Conservation (phyloP, 1,140 invertebrate species). For the Drosophila melanica region DNA sequence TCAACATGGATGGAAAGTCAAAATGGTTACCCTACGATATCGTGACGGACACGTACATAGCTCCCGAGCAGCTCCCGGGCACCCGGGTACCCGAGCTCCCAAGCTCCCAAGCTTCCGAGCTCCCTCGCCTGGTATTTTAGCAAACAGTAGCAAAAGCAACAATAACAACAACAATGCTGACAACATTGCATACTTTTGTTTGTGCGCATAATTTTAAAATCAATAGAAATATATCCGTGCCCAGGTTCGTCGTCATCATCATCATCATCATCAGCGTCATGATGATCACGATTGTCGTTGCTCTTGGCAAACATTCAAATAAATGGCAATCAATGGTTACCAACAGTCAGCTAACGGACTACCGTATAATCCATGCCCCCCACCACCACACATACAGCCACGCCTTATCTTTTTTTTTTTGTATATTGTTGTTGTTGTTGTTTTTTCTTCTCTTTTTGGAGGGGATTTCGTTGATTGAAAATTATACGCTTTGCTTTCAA, state of each 20-base stretch:
- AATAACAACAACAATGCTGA: slow-evolving; percentile 16
- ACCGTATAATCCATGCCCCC: slow-evolving; percentile 40
- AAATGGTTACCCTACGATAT: slow-evolving; percentile 24
- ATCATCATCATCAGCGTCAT: slow-evolving; percentile 3
- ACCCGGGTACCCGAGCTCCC: too few relatives aligned
- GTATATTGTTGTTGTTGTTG: neutral
- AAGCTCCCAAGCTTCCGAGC: neutral
- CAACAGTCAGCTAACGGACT: slow-evolving; percentile 43
- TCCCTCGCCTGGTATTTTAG: slow-evolving; percentile 21
- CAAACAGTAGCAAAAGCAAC: slow-evolving; percentile 39
- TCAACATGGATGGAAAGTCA: slow-evolving; percentile 67
- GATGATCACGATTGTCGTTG: slow-evolving; percentile 21
- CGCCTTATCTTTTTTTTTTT: slow-evolving; percentile 30
- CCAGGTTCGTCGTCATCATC: slow-evolving; percentile 31
- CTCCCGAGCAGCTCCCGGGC: slow-evolving; percentile 5
- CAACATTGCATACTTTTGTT: slow-evolving; percentile 67
- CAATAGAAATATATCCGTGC: slow-evolving; percentile 82
- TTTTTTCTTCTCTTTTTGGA: slow-evolving; percentile 15
- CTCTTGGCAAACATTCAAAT: slow-evolving; percentile 61
- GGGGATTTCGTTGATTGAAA: slow-evolving; percentile 69
- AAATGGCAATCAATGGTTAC: slow-evolving; percentile 62
- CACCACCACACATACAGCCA: slow-evolving; percentile 12
- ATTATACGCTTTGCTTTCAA: slow-evolving; percentile 77
- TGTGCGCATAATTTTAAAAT: slow-evolving; percentile 84
- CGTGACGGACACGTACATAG: slow-evolving; percentile 44